Evolutionary conservation across 2,888 invertebrate species (phyloP).

Genomic region (Netelia fuscicornis): DNA sequence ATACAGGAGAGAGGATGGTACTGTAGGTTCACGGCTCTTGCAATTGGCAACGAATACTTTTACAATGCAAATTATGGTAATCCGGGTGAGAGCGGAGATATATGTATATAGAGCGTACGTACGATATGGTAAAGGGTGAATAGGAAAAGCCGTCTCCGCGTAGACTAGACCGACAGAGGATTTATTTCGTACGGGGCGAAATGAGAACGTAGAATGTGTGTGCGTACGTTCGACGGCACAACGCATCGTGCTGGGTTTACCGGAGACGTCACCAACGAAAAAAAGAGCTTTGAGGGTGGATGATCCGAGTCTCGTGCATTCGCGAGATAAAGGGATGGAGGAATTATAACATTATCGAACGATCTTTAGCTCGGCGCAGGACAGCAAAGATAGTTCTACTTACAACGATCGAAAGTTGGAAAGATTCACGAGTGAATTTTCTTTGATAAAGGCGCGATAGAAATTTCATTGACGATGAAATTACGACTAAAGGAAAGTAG

Average conservation of each 20-base stretch:
- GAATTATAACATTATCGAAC: constrained; percentile 12
- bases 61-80: constrained; percentile 84
- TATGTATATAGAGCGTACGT: constrained; percentile 70
- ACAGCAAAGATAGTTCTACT: neutral
- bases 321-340: constrained; percentile 52
- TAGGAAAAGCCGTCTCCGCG: constrained; percentile 41
- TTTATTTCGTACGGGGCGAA: constrained; percentile 64
- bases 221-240: neutral
- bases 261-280: neutral
- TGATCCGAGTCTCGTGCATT: constrained; percentile 46
- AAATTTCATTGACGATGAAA: neutral
- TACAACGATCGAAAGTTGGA: neutral
- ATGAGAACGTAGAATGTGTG: neutral
- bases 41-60: constrained; percentile 83
- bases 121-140: constrained; percentile 13
- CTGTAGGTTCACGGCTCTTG: constrained; percentile 77
- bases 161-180: constrained; percentile 45
- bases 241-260: neutral
- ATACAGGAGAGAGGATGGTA: constrained; percentile 71
- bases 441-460: neutral
- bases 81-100: constrained; percentile 72
- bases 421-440: neutral
- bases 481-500: neutral
- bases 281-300: constrained; percentile 43
- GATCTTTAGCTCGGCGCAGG: neutral